These are phyloP conservation scores for Chloroceryle inda DNA, from an alignment of 2,797 vertebrate genomes.

Conservation along the genomic window DNA sequence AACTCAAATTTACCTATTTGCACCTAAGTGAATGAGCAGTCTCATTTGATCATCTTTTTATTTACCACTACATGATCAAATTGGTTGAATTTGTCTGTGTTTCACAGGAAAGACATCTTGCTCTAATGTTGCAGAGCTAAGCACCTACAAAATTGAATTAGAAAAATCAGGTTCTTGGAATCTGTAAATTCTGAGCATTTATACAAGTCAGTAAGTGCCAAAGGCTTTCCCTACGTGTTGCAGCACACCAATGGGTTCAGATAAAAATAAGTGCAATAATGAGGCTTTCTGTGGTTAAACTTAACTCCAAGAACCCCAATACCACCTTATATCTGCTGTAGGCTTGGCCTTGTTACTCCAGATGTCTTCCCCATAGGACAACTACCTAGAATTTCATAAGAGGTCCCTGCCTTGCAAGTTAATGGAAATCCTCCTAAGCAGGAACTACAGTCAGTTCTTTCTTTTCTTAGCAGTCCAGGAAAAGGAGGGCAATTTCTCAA, in stretches of 20 bases:
- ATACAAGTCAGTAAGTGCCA: background rate
- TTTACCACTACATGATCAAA: background rate
- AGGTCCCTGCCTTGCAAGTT: background rate
- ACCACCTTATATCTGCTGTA: background rate
- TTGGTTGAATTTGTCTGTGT: background rate
- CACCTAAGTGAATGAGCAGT: background rate
- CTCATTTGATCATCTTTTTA: background rate
- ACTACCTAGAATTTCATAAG: background rate
- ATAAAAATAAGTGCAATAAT: background rate
- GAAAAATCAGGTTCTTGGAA: background rate
- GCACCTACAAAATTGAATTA: background rate
- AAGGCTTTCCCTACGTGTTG: background rate
- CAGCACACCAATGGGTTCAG: background rate
- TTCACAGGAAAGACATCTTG: background rate
- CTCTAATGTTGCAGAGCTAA: conserved; percentile 27
- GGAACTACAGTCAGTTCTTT: background rate
- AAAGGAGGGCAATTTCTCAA: background rate
- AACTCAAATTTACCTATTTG: background rate
- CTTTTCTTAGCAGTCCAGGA: background rate
- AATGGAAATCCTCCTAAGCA: background rate
- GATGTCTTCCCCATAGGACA: background rate
- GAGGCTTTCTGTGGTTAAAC: background rate
- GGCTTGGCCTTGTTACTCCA: background rate
- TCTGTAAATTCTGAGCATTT: background rate
- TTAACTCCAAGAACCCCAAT: background rate